A percentile compares a stretch with the other conserved stretches of the same genome.
Evolutionary conservation across 2,888 invertebrate genomes (phyloP).

Genomic region (Clistopyga incitator): DNA sequence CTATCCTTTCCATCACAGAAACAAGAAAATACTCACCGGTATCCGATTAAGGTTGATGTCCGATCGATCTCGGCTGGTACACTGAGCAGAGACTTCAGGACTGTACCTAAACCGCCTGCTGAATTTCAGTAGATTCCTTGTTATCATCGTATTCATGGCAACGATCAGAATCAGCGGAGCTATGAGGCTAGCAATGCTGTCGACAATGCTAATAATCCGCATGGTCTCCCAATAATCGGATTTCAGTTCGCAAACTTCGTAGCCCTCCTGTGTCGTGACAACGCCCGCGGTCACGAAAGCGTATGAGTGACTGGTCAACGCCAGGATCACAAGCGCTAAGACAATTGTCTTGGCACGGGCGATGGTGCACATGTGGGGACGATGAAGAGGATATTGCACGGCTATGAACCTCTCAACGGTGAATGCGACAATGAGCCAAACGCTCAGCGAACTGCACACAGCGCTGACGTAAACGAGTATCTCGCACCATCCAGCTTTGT

Average conservation of each 20-base stretch:
- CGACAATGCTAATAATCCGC: constrained; percentile 86
- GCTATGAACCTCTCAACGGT: constrained; percentile 90
- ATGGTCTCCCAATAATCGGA: constrained; percentile 85
- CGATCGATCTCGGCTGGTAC: constrained; percentile 80
- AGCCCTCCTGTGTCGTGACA: constrained; percentile 76
- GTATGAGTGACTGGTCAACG: constrained; percentile 84
- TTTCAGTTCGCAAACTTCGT: constrained; percentile 85
- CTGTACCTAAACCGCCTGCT: constrained; percentile 83
- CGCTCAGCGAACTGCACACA: constrained; percentile 88
- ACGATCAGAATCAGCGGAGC: constrained; percentile 87
- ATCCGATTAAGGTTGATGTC: constrained; percentile 84
- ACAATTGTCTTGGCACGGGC: constrained; percentile 86
- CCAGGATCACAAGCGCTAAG: constrained; percentile 82
- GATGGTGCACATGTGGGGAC: constrained; percentile 87
- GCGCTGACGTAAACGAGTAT: constrained; percentile 85
- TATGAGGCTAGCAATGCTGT: constrained; percentile 87
- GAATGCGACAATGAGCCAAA: constrained; percentile 90
- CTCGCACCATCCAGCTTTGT: constrained; percentile 87
- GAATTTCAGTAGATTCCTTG: constrained; percentile 85
- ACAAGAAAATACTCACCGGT: constrained; percentile 81
- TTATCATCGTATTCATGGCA: constrained; percentile 88
- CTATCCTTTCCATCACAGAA: constrained; percentile 49
- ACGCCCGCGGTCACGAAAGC: constrained; percentile 84
- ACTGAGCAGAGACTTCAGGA: constrained; percentile 77
- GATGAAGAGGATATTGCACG: constrained; percentile 87